Conservation (phyloP, 2,113 vertebrate genomes). For the Tretioscincus oriximinensis region DNA sequence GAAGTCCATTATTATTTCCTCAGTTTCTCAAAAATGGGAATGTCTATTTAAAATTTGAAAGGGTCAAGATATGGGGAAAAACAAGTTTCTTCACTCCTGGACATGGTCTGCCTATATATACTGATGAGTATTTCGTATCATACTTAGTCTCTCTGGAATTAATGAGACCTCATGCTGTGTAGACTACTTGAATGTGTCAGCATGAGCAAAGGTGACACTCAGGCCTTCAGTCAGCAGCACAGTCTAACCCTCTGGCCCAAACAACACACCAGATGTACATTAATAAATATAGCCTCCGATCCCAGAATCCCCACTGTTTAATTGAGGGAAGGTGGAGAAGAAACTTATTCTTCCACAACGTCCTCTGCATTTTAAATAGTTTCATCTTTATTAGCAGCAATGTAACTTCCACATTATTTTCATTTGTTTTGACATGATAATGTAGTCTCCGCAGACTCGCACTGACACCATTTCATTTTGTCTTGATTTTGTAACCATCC, state of each 20-base stretch:
- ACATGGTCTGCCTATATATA: slow-evolving; percentile 5
- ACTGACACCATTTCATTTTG: slow-evolving; percentile 27
- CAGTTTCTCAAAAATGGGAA: background rate
- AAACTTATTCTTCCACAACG: background rate
- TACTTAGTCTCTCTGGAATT: slow-evolving; percentile 12
- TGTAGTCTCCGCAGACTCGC: slow-evolving; percentile 16
- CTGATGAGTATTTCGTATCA: background rate
- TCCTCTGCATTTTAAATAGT: slow-evolving; percentile 10
- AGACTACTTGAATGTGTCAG: slow-evolving; percentile 26
- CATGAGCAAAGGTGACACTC: slow-evolving; percentile 20
- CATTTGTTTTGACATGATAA: slow-evolving; percentile 31
- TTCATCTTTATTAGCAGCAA: slow-evolving; percentile 14
- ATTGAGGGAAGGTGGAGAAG: background rate
- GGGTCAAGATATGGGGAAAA: background rate
- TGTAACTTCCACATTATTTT: slow-evolving; percentile 21
- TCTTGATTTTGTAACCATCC: slow-evolving; percentile 16
- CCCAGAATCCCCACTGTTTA: slow-evolving; percentile 25
- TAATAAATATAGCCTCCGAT: slow-evolving; percentile 23
- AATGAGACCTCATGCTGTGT: slow-evolving; percentile 10
- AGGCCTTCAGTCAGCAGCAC: slow-evolving; percentile 4
- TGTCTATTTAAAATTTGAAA: background rate
- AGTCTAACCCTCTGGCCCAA: slow-evolving; percentile 15
- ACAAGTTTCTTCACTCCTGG: background rate
- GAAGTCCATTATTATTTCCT: background rate
- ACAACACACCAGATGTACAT: slow-evolving; percentile 24